Conservation (phyloP, 2,888 invertebrate genomes). For the Diploptera punctata region DNA sequence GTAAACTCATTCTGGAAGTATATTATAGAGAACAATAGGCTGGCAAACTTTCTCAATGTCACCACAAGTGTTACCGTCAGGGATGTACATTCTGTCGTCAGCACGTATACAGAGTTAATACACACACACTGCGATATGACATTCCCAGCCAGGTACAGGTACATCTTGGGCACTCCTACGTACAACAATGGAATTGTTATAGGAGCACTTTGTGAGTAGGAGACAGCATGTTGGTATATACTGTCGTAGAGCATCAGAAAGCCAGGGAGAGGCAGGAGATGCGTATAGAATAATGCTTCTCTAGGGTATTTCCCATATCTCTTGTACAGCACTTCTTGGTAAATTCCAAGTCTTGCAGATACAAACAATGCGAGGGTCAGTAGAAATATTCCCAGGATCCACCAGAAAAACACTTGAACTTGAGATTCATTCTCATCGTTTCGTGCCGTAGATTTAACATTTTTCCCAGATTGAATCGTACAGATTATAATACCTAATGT, state of each 20-base stretch:
- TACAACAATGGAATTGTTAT: conserved; percentile 65
- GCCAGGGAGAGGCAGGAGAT: conserved; percentile 87
- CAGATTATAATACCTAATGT: conserved; percentile 91
- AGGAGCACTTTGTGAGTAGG: conserved; percentile 71
- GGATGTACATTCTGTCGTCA: conserved; percentile 94
- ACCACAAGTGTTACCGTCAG: conserved; percentile 95
- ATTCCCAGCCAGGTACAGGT: conserved; percentile 80
- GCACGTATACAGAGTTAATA: conserved; percentile 91
- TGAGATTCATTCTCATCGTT: conserved; percentile 40
- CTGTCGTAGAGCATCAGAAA: conserved; percentile 83
- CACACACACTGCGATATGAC: conserved; percentile 90
- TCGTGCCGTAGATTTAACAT: conserved; percentile 55
- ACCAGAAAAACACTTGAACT: conserved; percentile 66
- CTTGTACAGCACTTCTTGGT: conserved; percentile 86
- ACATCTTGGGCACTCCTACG: conserved; percentile 72
- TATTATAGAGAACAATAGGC: conserved; percentile 92
- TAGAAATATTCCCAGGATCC: conserved; percentile 71
- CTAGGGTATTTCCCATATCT: conserved; percentile 90
- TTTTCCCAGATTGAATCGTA: conserved; percentile 84
- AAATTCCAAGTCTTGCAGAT: conserved; percentile 95
- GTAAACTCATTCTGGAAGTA: conserved; percentile 97
- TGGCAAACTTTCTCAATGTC: conserved; percentile 94
- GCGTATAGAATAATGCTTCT: conserved; percentile 89
- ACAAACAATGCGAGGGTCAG: conserved; percentile 88
- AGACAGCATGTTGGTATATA: conserved; percentile 75